Conservation (phyloP, 1,140 invertebrate species). For the Eriocheir sinensis region DNA sequence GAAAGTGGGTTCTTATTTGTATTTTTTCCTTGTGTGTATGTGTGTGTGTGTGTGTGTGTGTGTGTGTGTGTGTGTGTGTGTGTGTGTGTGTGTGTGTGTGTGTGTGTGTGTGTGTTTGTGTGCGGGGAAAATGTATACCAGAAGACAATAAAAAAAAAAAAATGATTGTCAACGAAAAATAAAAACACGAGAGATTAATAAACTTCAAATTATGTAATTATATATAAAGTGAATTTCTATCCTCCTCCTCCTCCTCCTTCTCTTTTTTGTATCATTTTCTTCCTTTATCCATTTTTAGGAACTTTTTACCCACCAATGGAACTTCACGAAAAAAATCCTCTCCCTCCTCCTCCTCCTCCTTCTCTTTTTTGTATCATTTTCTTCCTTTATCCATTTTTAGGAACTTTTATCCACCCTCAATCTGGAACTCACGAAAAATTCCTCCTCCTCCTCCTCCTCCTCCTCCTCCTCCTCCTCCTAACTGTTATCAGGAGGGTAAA, state of each 20-base stretch:
- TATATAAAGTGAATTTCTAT: background rate
- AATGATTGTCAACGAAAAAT: background rate
- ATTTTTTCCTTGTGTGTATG: too few species aligned
- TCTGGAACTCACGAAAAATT: background rate
- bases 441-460: background rate
- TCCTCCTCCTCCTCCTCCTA: background rate
- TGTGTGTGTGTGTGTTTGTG: too few species aligned
- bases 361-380: background rate
- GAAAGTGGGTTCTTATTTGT: too few species aligned
- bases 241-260: background rate
- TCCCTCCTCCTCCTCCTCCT: background rate
- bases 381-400: background rate
- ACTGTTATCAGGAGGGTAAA: too few species aligned
- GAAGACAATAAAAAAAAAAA: too few species aligned
- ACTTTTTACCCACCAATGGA: background rate
- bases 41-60: background rate
- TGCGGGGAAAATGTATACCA: too few species aligned
- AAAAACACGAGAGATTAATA: background rate
- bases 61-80: background rate
- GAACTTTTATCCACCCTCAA: background rate
- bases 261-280: background rate
- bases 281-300: background rate
- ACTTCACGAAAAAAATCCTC: background rate
- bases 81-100: too few species aligned
- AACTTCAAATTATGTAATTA: background rate